Base-by-base conservation (phyloP, 92 coral and sea anemone genomes). In the Scolanthus callimorphus region DNA sequence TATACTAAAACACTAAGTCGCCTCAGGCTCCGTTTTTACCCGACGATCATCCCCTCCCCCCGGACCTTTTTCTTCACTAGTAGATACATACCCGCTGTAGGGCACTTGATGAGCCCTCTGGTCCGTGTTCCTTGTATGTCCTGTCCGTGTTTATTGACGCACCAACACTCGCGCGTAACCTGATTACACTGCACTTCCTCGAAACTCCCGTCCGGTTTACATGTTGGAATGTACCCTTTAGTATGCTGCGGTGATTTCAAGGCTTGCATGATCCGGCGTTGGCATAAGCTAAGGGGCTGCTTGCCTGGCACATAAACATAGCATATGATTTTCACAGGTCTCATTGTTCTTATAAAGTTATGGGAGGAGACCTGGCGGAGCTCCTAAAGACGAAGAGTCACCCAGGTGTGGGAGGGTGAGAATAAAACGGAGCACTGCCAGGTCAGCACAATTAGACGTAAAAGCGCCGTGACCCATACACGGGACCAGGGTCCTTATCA, bases 161-260 rank as follows among this genome's bases (percentile, higher is more conserved):
- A 91, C 97, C 97, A 91, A 27, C 97, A 91, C 28, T 71, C 50
- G 3, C 76, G 55, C 55, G n/a, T 49, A 85, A 86, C 87, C 10
- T 55, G 34, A 6, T 50, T 57, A 57, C 97, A 91, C 65, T 91
- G 97, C 4, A 91, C 85, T 57, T 85, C 91, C 27, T 85, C 81
- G 55, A 78, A 91, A 19, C 74, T 44, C 1, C 97, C 97, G 43
- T 87, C 85, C 3, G 51, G 56, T 49, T 76, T 78, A 57, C 97
- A 91, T 9, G 73, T 55, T 11, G 96, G 89, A 21, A 75, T 79
- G 67, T 59, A 19, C 6, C 41, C 25, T n/a, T 28, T 63, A 12
- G 55, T 53, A 10, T 48, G 43, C 10, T 52, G 31, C 2, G 68
- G 65, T 0, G 44, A 28, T 27, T 38, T 29, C 27, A 54, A 54